Evolutionary conservation across 2,888 invertebrate genomes (phyloP).

Genomic region (Lasioglossum figueresi): DNA sequence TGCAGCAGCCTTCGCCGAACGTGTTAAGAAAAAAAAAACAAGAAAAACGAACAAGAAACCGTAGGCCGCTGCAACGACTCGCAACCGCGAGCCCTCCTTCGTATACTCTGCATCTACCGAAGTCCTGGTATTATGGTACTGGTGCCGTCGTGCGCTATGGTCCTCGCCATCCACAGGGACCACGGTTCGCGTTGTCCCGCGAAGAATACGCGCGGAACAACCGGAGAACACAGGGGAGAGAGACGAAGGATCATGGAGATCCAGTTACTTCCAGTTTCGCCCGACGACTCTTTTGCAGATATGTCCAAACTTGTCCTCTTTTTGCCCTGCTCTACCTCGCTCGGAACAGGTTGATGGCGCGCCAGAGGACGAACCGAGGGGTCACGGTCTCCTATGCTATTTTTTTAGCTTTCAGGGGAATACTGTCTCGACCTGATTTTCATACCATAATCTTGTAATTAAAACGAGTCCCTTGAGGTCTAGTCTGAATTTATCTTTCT

Average conservation of each 20-base stretch:
- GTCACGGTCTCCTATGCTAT: slow-evolving; percentile 37
- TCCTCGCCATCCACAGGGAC: slow-evolving; percentile 60
- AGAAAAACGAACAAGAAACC: slow-evolving; percentile 27
- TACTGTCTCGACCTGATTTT: not conserved
- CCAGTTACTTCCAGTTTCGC: slow-evolving; percentile 72
- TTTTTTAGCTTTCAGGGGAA: not conserved
- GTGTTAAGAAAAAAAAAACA: slow-evolving; percentile 49
- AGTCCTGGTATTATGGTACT: slow-evolving; percentile 54
- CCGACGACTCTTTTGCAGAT: slow-evolving; percentile 64
- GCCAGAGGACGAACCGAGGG: slow-evolving; percentile 35
- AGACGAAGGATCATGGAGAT: slow-evolving; percentile 55
- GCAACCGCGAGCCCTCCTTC: slow-evolving; percentile 33
- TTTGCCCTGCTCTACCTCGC: slow-evolving; percentile 23
- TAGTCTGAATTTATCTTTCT: not conserved
- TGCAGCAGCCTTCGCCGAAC: slow-evolving; percentile 24
- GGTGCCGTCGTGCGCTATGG: slow-evolving; percentile 50
- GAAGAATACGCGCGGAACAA: slow-evolving; percentile 56
- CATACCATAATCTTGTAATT: not conserved
- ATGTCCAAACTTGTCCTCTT: slow-evolving; percentile 59
- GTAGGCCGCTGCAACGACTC: slow-evolving; percentile 21
- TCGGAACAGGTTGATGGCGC: slow-evolving; percentile 49
- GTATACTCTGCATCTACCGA: slow-evolving; percentile 24
- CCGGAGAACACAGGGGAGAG: slow-evolving; percentile 37
- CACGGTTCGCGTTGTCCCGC: slow-evolving; percentile 67
- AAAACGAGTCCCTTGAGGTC: not conserved